phyloP scores from a whole-genome alignment of 2,888 invertebrate species.

The Hemistola chrysoprasaria region DNA sequence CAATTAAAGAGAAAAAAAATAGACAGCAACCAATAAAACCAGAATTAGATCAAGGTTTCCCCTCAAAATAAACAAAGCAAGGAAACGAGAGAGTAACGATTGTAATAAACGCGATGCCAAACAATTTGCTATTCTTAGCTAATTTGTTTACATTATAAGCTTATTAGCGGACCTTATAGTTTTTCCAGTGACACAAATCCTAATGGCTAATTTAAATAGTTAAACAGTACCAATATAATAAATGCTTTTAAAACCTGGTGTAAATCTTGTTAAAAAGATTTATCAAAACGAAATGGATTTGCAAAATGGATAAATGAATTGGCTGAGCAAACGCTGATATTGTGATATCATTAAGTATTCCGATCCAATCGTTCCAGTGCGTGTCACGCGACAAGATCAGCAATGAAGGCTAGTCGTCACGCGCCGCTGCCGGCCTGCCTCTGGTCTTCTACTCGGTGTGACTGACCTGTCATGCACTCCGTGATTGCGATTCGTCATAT shows the following conservation, averaged over 20 bases:
- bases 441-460: slow-evolving; percentile 43
- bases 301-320: too few species aligned
- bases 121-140: slow-evolving; percentile 10
- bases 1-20: slow-evolving; percentile 8
- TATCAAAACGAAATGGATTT: too few species aligned
- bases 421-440: slow-evolving; percentile 32
- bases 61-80: slow-evolving; percentile 19
- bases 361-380: slow-evolving; percentile 13
- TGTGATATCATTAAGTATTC: slow-evolving; percentile 5
- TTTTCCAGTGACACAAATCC: too few species aligned
- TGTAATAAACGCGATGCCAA: slow-evolving; percentile 12
- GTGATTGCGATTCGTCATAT: slow-evolving; percentile 46
- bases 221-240: too few species aligned
- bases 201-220: too few species aligned
- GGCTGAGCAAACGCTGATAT: slow-evolving; percentile 6
- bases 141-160: not conserved
- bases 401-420: slow-evolving; percentile 35
- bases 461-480: slow-evolving; percentile 50
- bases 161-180: too few species aligned
- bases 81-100: slow-evolving; percentile 7
- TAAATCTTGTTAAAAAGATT: too few species aligned
- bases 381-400: slow-evolving; percentile 15
- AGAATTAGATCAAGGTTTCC: slow-evolving; percentile 25
- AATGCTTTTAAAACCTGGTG: too few species aligned
- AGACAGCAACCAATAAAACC: slow-evolving; percentile 10